Percentiles rank a stretch among this genome's conserved stretches.
These are phyloP conservation scores for Lasaia peninsularis DNA, from an alignment of 1,140 invertebrate genomes.

Conservation along the genomic window DNA sequence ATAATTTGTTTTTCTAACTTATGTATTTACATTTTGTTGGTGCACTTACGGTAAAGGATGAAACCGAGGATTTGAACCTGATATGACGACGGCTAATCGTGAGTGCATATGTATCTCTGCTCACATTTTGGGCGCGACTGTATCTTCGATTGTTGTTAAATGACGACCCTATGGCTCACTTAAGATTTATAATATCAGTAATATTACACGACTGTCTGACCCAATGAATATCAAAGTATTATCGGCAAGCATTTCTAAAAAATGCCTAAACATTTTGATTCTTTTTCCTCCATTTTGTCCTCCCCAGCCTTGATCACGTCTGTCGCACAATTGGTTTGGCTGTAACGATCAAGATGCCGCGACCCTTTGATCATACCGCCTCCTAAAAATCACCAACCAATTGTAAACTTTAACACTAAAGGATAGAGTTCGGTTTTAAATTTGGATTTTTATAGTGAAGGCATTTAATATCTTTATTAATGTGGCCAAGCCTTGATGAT, in stretches of 20 bases:
- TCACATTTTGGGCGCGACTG: too few relatives aligned
- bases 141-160: too few relatives aligned
- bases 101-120: too few relatives aligned
- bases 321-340: constrained; percentile 74
- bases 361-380: constrained; percentile 67
- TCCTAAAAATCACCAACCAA: constrained; percentile 17
- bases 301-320: constrained; percentile 24
- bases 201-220: constrained; percentile 17
- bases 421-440: constrained; percentile 26
- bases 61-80: too few relatives aligned
- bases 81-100: too few relatives aligned
- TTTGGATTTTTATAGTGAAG: constrained; percentile 31
- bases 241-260: constrained; percentile 34
- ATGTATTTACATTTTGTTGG: too few relatives aligned
- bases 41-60: too few relatives aligned
- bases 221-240: constrained; percentile 30
- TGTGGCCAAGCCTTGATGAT: constrained; percentile 69
- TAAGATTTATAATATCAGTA: constrained; percentile 1
- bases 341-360: constrained; percentile 59
- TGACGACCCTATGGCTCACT: background rate
- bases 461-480: constrained; percentile 77
- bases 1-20: too few relatives aligned
- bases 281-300: constrained; percentile 42
- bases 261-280: constrained; percentile 50
- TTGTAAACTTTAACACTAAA: constrained; percentile 22